A percentile compares a stretch with the other conserved stretches of the same genome.
Conservation (phyloP, 2,888 invertebrate species). For the Acanthosoma haemorrhoidale region DNA sequence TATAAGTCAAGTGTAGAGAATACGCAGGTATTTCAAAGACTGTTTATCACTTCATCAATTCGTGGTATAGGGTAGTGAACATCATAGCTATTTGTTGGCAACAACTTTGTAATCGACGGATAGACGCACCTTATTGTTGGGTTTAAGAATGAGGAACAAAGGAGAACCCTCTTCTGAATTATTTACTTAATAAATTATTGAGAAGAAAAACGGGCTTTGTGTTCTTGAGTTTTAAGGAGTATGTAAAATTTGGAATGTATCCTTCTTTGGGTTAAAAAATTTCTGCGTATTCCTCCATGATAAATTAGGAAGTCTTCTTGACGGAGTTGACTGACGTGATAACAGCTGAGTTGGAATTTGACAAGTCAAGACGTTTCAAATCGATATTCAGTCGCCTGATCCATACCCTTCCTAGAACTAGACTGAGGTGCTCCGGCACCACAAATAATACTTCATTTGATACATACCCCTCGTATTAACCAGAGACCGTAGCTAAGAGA, state of each 20-base stretch:
- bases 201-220: background rate
- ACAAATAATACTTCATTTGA: background rate
- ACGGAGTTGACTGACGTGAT: background rate
- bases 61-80: background rate
- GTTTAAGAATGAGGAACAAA: background rate
- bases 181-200: background rate
- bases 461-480: background rate
- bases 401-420: background rate
- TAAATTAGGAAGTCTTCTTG: background rate
- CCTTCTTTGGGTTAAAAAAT: background rate
- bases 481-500: background rate
- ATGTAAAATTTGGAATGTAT: background rate
- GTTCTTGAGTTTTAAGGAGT: background rate
- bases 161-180: background rate
- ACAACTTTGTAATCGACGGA: background rate
- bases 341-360: background rate
- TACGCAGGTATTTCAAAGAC: background rate
- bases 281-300: background rate
- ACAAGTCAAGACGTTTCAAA: background rate
- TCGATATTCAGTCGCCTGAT: background rate
- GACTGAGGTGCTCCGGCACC: background rate
- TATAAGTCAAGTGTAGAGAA: background rate
- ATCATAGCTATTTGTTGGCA: background rate
- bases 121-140: background rate
- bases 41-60: background rate